These are phyloP conservation scores for Poecilobothrus nobilitatus DNA, from an alignment of 2,888 invertebrate genomes.

Conservation along the genomic window DNA sequence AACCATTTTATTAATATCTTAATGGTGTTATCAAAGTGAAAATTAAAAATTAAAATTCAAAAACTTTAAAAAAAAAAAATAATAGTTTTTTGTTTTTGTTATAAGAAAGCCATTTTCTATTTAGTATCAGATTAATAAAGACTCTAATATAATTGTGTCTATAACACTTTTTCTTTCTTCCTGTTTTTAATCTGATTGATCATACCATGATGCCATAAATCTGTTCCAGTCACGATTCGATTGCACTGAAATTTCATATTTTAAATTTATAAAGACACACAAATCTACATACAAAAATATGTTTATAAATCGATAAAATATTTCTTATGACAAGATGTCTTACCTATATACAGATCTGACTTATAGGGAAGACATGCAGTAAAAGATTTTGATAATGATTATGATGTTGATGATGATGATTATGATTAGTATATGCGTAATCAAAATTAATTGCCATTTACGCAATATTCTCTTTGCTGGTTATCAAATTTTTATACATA, in stretches of 20 bases:
- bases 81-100: neutral
- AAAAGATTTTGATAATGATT: neutral
- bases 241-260: too few relatives aligned
- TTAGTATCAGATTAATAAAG: neutral
- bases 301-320: neutral
- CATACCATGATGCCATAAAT: conserved; percentile 1
- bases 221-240: neutral
- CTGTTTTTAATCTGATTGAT: neutral
- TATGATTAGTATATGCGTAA: neutral
- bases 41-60: neutral
- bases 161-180: neutral
- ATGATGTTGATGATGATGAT: neutral
- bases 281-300: neutral
- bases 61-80: neutral
- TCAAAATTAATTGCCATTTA: conserved; percentile 1
- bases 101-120: neutral
- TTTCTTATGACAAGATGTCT: too few relatives aligned
- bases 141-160: neutral
- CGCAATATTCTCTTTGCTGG: neutral
- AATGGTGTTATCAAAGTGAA: neutral
- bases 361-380: neutral
- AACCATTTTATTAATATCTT: neutral
- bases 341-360: too few relatives aligned
- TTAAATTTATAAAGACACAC: neutral
- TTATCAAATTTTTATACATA: neutral